Evolutionary conservation across 2,888 invertebrate species (phyloP).

Genomic region (Willowsia nigromaculata): DNA sequence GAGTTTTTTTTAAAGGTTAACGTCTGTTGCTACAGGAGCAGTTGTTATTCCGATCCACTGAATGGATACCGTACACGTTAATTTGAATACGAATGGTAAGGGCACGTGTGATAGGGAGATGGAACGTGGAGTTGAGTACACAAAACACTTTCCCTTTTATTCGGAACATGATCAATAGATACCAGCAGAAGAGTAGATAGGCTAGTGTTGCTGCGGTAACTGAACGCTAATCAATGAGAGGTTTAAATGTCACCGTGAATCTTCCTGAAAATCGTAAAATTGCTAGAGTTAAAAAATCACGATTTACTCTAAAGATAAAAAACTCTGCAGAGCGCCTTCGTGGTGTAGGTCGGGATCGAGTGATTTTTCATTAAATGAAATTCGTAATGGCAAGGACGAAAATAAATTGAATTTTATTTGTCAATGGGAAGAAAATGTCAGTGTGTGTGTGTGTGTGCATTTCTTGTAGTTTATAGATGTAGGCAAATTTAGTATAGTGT

Average conservation of each 20-base stretch:
- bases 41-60: constrained; percentile 20
- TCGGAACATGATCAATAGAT: constrained; percentile 6
- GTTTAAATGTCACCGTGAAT: neutral
- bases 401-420: too few species aligned
- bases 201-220: too few species aligned
- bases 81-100: neutral
- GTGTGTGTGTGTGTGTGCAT: neutral
- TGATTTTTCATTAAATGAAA: too few species aligned
- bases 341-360: too few species aligned
- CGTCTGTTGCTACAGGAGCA: neutral
- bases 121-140: neutral
- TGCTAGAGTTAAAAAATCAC: too few species aligned
- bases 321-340: neutral
- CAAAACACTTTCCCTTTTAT: neutral
- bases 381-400: too few species aligned
- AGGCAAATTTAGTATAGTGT: neutral
- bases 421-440: too few species aligned
- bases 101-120: neutral
- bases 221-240: too few species aligned
- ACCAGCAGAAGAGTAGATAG: neutral
- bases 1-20: neutral
- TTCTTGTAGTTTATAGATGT: neutral
- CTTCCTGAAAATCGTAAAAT: neutral
- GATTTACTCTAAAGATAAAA: too few species aligned
- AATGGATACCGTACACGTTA: neutral